Conservation (phyloP, 2,888 invertebrate species). For the Ommatoiulus sabulosus region DNA sequence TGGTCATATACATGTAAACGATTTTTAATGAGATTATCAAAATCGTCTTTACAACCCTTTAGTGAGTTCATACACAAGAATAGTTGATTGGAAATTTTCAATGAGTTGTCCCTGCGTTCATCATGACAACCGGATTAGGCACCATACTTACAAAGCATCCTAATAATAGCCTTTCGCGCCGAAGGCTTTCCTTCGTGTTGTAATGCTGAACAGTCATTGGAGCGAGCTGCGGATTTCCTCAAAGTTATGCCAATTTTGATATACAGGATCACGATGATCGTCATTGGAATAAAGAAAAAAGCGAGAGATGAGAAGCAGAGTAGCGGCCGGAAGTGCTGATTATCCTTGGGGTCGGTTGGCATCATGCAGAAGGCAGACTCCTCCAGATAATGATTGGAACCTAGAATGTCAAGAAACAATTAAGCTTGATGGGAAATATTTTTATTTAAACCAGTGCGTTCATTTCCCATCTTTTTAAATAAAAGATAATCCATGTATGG, state of each 20-base stretch:
- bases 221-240: slow-evolving; percentile 57
- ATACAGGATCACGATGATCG: slow-evolving; percentile 82
- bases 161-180: slow-evolving; percentile 64
- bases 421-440: neutral
- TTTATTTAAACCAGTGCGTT: too few species aligned
- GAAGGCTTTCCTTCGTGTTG: slow-evolving; percentile 57
- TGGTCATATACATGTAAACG: neutral
- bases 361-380: slow-evolving; percentile 87
- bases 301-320: slow-evolving; percentile 84
- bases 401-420: neutral
- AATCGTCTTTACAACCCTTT: too few species aligned
- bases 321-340: slow-evolving; percentile 75
- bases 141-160: slow-evolving; percentile 65
- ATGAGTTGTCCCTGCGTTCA: neutral
- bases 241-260: slow-evolving; percentile 75
- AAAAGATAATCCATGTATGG: too few species aligned
- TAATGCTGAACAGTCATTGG: slow-evolving; percentile 51
- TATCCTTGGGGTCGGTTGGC: slow-evolving; percentile 68
- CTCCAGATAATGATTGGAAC: slow-evolving; percentile 62
- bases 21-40: neutral
- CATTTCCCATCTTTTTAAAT: too few species aligned
- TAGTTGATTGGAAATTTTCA: too few species aligned
- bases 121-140: neutral
- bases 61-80: too few species aligned
- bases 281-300: slow-evolving; percentile 82